These are phyloP conservation scores for Neoarius graeffei DNA, from an alignment of 2,113 vertebrate genomes.

Conservation along the genomic window DNA sequence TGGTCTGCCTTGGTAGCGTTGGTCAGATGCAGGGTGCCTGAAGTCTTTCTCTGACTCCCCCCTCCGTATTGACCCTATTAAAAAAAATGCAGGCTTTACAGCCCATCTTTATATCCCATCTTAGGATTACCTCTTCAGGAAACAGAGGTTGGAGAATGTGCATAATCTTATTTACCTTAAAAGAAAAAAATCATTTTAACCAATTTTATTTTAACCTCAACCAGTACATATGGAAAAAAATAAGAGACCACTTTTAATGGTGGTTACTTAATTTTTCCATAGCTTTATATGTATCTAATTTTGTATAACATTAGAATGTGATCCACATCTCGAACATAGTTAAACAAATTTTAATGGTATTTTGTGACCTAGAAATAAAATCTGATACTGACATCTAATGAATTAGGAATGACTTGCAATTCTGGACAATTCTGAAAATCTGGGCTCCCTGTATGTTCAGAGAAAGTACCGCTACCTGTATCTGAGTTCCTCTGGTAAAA, in stretches of 20 bases:
- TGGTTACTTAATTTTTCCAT: too few relatives aligned
- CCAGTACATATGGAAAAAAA: neutral
- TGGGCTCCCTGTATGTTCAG: neutral
- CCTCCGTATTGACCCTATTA: conserved; percentile 73
- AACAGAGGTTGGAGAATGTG: neutral
- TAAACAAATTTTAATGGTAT: neutral
- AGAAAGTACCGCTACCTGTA: conserved; percentile 63
- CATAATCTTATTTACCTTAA: neutral
- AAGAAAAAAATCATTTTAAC: neutral
- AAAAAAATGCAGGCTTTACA: conserved; percentile 15
- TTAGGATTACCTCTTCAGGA: neutral
- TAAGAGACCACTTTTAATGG: too few relatives aligned
- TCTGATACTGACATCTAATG: conserved; percentile 2
- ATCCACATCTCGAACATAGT: neutral
- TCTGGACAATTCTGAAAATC: neutral
- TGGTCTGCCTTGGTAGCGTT: conserved; percentile 69
- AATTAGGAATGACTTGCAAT: neutral
- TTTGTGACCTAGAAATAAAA: neutral
- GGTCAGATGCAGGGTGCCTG: conserved; percentile 69
- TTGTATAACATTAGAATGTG: neutral
- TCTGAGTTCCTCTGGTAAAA: conserved; percentile 66
- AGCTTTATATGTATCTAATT: neutral
- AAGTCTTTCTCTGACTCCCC: conserved; percentile 71
- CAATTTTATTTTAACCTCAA: neutral
- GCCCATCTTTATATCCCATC: neutral